Evolutionary conservation across 2,797 vertebrate genomes (phyloP).

Genomic region (Enteromius radiatus): DNA sequence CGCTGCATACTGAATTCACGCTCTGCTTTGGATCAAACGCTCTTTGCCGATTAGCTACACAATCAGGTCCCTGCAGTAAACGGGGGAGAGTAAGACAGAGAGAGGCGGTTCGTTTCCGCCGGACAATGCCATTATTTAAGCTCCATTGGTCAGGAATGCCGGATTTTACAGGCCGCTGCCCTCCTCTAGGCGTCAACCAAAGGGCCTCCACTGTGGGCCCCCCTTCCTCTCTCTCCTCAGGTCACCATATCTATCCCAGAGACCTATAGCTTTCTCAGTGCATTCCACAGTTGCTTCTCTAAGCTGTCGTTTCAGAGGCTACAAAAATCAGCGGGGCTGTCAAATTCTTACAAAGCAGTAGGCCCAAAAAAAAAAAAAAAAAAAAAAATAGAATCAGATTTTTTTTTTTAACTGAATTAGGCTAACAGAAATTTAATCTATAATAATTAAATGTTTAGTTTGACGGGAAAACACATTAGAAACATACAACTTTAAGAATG

Average conservation of each 20-base stretch:
- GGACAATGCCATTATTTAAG: constrained; percentile 92
- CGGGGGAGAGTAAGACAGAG: constrained; percentile 76
- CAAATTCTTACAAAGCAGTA: neutral
- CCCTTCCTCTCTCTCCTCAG: constrained; percentile 50
- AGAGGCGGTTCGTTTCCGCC: constrained; percentile 82
- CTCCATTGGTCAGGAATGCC: constrained; percentile 92
- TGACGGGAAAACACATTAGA: neutral
- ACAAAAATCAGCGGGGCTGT: constrained; percentile 2
- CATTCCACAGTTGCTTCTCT: constrained; percentile 48
- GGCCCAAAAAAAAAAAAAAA: neutral
- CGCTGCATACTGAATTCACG: constrained; percentile 81
- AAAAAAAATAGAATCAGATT: neutral
- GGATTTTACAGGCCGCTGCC: constrained; percentile 89
- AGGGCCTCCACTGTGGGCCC: constrained; percentile 65
- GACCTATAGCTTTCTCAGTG: constrained; percentile 52
- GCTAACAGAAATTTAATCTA: neutral
- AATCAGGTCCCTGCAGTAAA: constrained; percentile 78
- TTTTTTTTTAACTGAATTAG: neutral
- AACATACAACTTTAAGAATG: neutral
- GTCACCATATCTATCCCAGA: constrained; percentile 50
- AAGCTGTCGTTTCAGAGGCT: constrained; percentile 31
- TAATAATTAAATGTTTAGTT: neutral
- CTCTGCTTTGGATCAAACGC: constrained; percentile 79
- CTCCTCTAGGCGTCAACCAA: constrained; percentile 71
- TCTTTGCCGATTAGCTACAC: constrained; percentile 83